Evolutionary conservation across 2,797 vertebrate genomes (phyloP).

Genomic region (Nasua narica): DNA sequence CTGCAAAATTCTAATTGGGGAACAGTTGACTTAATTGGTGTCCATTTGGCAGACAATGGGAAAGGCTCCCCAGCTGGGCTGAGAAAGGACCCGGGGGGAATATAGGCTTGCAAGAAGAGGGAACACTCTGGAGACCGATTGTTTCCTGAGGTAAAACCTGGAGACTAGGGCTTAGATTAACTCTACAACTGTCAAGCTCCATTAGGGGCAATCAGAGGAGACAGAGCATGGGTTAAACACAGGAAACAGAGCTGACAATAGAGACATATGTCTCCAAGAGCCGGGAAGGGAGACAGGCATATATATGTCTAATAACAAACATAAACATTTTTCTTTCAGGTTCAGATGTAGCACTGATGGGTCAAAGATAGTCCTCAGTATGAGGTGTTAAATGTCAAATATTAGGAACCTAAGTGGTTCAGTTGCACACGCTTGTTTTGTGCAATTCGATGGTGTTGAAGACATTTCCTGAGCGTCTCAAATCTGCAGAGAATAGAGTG

Average conservation of each 20-base stretch:
- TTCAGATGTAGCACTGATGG: slow-evolving; percentile 69
- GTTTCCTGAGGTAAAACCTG: slow-evolving; percentile 96
- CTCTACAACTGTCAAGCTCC: slow-evolving; percentile 87
- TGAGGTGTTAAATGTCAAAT: neutral
- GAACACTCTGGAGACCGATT: slow-evolving; percentile 92
- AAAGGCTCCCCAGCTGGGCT: slow-evolving; percentile 92
- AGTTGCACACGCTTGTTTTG: neutral
- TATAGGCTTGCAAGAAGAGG: slow-evolving; percentile 95
- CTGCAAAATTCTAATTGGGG: slow-evolving; percentile 98
- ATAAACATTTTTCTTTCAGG: slow-evolving; percentile 56
- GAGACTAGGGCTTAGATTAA: slow-evolving; percentile 90
- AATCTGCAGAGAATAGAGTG: neutral
- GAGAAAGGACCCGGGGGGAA: slow-evolving; percentile 93
- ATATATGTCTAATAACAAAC: slow-evolving; percentile 60
- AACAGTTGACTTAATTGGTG: slow-evolving; percentile 99
- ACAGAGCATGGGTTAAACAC: slow-evolving; percentile 84
- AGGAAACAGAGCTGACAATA: slow-evolving; percentile 82
- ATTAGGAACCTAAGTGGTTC: slow-evolving; percentile 12
- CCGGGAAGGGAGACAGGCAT: slow-evolving; percentile 31
- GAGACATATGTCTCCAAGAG: slow-evolving; percentile 78
- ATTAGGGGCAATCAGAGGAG: slow-evolving; percentile 84
- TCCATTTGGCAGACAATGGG: slow-evolving; percentile 98
- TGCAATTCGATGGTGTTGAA: neutral
- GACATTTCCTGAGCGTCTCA: neutral
- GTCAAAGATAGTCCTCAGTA: slow-evolving; percentile 22